A percentile compares a stretch with the other conserved stretches of the same genome.
These are phyloP conservation scores for Eclectus roratus DNA, from an alignment of 2,113 vertebrate genomes.

Conservation along the genomic window DNA sequence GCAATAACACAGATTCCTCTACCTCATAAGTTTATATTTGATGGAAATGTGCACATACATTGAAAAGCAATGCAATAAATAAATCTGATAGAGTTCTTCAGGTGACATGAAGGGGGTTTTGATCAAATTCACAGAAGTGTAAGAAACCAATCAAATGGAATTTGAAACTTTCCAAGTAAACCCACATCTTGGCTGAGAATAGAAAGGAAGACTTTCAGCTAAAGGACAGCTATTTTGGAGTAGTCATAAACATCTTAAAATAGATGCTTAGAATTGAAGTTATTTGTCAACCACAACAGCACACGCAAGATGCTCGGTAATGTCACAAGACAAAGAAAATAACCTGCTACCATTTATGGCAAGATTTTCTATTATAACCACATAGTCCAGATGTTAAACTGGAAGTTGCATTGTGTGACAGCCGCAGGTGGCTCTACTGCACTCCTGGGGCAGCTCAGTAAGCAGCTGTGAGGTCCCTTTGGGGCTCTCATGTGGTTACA, in stretches of 20 bases:
- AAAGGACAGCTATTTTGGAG: constrained; percentile 33
- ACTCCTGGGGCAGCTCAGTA: neutral
- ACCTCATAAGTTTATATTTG: neutral
- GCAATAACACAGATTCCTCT: neutral
- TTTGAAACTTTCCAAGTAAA: constrained; percentile 31
- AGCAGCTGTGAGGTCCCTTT: neutral
- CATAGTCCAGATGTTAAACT: neutral
- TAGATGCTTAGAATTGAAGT: neutral
- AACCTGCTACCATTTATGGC: neutral
- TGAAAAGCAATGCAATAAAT: constrained; percentile 4
- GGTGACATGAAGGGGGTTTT: neutral
- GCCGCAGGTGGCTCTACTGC: neutral
- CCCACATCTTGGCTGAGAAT: constrained; percentile 24
- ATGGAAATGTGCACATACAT: neutral
- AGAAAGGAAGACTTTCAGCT: neutral
- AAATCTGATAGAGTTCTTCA: neutral
- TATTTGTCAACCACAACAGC: neutral
- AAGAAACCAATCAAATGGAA: constrained; percentile 8
- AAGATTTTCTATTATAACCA: neutral
- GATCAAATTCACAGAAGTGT: neutral
- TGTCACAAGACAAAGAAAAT: constrained; percentile 11
- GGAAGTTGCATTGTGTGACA: neutral
- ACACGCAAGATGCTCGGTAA: neutral
- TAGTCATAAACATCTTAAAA: constrained; percentile 17
- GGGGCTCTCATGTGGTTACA: neutral